Conservation (phyloP, 1,140 invertebrate genomes). For the Fopius arisanus region DNA sequence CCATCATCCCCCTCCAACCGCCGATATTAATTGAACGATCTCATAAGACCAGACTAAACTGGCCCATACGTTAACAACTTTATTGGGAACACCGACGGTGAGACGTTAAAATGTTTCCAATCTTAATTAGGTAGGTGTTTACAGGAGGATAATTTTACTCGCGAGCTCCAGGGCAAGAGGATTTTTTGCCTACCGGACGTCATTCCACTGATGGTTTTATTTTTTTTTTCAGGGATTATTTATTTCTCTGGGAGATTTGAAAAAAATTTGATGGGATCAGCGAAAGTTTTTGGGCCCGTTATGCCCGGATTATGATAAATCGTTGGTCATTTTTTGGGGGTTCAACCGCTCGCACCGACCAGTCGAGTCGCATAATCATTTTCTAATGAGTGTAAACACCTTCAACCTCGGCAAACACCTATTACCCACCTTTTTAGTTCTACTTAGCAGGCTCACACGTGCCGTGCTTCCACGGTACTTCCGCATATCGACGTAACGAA, state of each 20-base stretch:
- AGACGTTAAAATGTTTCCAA: slow-evolving; percentile 64
- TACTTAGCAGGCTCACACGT: slow-evolving; percentile 39
- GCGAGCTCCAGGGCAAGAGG: neutral
- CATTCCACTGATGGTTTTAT: too few species aligned
- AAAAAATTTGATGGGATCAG: neutral
- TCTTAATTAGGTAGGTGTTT: slow-evolving; percentile 67
- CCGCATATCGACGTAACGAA: slow-evolving; percentile 37
- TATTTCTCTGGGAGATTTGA: too few species aligned
- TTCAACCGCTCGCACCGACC: too few species aligned
- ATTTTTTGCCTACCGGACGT: neutral
- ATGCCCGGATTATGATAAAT: neutral
- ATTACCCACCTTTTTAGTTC: slow-evolving; percentile 42
- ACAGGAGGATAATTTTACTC: slow-evolving; percentile 58
- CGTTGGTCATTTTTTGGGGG: slow-evolving; percentile 21
- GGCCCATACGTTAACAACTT: slow-evolving; percentile 58
- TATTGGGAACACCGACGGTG: slow-evolving; percentile 15
- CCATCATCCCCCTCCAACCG: slow-evolving; percentile 41
- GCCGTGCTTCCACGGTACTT: slow-evolving; percentile 29
- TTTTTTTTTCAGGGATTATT: too few species aligned
- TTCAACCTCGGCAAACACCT: slow-evolving; percentile 22
- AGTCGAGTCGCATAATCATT: neutral
- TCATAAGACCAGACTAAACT: slow-evolving; percentile 60
- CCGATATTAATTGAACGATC: slow-evolving; percentile 65
- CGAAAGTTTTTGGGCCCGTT: neutral
- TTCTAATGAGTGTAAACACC: neutral